A percentile compares a stretch with the other conserved stretches of the same genome.
Conservation (phyloP, 1,140 invertebrate species). For the Cheumatopsyche charites region DNA sequence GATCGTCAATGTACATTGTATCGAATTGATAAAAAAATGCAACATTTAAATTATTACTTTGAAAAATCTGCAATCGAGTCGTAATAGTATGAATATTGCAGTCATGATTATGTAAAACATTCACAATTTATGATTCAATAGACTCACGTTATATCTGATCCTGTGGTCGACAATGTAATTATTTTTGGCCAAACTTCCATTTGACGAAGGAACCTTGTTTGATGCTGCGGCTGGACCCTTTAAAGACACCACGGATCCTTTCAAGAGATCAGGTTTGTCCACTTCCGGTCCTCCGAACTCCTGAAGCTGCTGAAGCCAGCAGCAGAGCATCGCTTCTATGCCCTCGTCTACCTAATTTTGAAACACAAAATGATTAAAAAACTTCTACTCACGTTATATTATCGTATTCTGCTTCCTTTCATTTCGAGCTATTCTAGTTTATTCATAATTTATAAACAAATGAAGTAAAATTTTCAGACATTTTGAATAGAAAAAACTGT, state of each 20-base stretch:
- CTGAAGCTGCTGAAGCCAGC: constrained; percentile 79
- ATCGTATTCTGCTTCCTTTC: too few species aligned
- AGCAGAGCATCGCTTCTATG: constrained; percentile 81
- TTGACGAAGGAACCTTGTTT: constrained; percentile 58
- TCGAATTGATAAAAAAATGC: too few species aligned
- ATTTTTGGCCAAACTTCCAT: constrained; percentile 67
- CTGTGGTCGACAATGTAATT: constrained; percentile 71
- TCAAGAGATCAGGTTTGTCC: constrained; percentile 81
- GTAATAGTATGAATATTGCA: too few species aligned
- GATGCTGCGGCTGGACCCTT: constrained; percentile 58
- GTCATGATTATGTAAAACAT: too few species aligned
- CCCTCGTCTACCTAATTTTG: constrained; percentile 77
- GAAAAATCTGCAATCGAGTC: too few species aligned
- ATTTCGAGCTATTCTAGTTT: too few species aligned
- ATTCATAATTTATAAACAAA: too few species aligned
- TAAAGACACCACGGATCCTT: constrained; percentile 75
- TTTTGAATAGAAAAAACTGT: too few species aligned
- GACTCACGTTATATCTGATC: constrained; percentile 79
- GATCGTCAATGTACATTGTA: too few species aligned
- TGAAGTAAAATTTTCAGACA: too few species aligned
- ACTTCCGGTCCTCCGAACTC: constrained; percentile 79
- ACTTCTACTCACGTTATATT: too few species aligned
- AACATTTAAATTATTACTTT: too few species aligned
- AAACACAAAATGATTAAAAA: background rate
- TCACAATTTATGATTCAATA: background rate